Conservation (phyloP, 2,113 vertebrate genomes). For the Alethe diademata region DNA sequence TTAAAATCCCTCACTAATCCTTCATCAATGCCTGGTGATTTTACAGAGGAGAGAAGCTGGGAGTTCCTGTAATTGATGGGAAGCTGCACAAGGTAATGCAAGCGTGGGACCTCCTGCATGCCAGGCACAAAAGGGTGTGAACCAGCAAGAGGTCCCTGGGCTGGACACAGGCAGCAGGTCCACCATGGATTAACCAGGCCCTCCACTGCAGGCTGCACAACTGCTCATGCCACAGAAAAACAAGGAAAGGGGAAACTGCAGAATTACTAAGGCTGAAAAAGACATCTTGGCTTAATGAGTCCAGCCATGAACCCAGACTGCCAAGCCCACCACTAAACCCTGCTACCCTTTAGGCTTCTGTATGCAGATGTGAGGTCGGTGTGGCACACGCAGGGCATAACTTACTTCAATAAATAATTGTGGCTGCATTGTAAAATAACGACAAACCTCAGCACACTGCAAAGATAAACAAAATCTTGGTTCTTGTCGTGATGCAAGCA, state of each 20-base stretch:
- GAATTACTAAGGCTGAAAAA: neutral
- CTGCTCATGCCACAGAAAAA: neutral
- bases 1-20: conserved; percentile 45
- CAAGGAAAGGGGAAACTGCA: neutral
- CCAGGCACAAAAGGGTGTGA: neutral
- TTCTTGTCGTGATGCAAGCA: neutral
- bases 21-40: neutral
- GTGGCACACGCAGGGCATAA: rapidly evolving
- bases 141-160: neutral
- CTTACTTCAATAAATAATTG: neutral
- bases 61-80: neutral
- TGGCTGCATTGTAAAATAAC: rapidly evolving
- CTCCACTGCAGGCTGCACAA: neutral
- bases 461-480: neutral
- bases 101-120: rapidly evolving
- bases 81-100: neutral
- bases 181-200: rapidly evolving
- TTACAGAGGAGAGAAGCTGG: neutral
- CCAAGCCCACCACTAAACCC: neutral
- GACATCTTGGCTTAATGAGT: neutral
- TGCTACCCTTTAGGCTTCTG: neutral
- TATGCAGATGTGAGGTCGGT: rapidly evolving
- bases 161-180: neutral
- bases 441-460: neutral
- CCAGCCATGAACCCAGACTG: neutral